Evolutionary conservation across 2,888 invertebrate species (phyloP), one percentile per base, ranked within the genome.

Genomic region (Ochropleura plecta): DNA sequence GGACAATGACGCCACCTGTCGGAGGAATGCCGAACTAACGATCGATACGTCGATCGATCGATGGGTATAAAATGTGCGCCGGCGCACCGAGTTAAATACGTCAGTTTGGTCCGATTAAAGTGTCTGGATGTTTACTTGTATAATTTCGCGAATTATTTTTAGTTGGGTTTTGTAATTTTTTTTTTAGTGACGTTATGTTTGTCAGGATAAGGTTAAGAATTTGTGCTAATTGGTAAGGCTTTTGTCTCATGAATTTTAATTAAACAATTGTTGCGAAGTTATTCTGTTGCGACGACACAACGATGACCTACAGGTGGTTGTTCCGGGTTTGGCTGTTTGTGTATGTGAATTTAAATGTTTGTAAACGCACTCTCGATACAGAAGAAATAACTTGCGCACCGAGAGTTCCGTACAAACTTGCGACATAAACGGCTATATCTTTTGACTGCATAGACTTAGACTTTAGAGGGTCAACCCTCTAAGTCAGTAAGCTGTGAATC

Each of bases 1-100:
- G 91, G 90, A 94, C 94, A 94, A 95, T 93, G 94, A 92, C 92
- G 93, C 93, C 94, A 94, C 92, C 94, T 95, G 94, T 93, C 94
- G 88, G 84, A 85, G 85, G 93, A 90, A 94, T 95, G 93, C 90
- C 91, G 89, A 92, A 93, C 92, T 93, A 94, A 93, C 92, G 90
- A 92, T 91, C 87, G 78, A 88, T 87, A 73, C 80, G 64, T 82
- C 81, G 84, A 85, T 86, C 82, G 83, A 86, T 86, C 72, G 86
- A 81, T 88, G 75, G 81, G 75, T 79, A 83, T 84, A 69, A 83
- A 85, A 82, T 76, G 74, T 84, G 86, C 86, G 84, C 69, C 20
- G 74, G 70, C 77, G 84, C 86, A 86, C 7, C 76, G 62, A 78
- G 70, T 85, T 82, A 85, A 77, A 82, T 81, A 85, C 73, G 67